A percentile compares a stretch with the other conserved stretches of the same genome.
phyloP scores from a whole-genome alignment of 92 coral and sea anemone genomes.

The Micromussa lordhowensis region DNA sequence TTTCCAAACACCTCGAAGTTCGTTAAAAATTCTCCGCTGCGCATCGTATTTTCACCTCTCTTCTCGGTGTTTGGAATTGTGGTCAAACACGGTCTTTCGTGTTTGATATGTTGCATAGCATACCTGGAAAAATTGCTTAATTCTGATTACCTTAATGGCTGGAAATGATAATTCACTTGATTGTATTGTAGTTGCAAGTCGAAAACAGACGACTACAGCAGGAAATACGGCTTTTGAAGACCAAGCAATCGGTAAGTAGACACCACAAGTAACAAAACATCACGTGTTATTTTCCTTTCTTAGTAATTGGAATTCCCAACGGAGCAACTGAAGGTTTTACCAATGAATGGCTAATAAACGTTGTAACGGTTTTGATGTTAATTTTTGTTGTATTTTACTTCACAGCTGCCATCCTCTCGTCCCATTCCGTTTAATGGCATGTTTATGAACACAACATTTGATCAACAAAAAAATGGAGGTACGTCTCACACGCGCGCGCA shows the following conservation, averaged over 20 bases:
- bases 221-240: slow-evolving; percentile 83
- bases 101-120: background rate
- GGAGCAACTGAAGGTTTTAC: background rate
- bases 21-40: too few relatives aligned
- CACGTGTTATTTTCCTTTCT: background rate
- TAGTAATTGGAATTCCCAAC: background rate
- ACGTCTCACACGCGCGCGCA: background rate
- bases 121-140: background rate
- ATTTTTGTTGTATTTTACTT: background rate
- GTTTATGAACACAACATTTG: slow-evolving; percentile 5
- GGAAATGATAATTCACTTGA: background rate
- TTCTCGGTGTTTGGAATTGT: too few relatives aligned
- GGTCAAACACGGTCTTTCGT: too few relatives aligned
- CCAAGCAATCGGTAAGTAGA: slow-evolving; percentile 59
- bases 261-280: background rate
- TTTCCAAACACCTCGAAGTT: too few relatives aligned
- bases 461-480: slow-evolving; percentile 28
- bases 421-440: background rate
- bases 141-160: background rate
- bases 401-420: slow-evolving; percentile 4
- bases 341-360: too few relatives aligned
- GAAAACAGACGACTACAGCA: slow-evolving; percentile 93
- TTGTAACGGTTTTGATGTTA: background rate
- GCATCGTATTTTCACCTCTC: too few relatives aligned
- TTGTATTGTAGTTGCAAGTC: slow-evolving; percentile 76